Percentiles rank a stretch among this genome's conserved stretches.
These are phyloP conservation scores for Ormyrus rosae DNA, from an alignment of 2,888 invertebrate genomes.

Conservation along the genomic window DNA sequence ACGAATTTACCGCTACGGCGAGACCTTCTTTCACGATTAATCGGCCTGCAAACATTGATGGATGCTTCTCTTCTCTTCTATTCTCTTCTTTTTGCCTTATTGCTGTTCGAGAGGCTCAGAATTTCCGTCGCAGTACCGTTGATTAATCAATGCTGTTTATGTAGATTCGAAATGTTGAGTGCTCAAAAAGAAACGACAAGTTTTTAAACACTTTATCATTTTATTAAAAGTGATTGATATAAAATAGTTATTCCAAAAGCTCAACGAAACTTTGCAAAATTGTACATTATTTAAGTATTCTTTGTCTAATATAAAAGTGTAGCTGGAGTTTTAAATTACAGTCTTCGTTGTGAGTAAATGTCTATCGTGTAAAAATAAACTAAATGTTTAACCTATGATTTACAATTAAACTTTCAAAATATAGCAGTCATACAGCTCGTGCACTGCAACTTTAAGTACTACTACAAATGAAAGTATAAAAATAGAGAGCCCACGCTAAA, in stretches of 20 bases:
- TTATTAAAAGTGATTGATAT: not conserved
- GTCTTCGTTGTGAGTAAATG: slow-evolving; percentile 11
- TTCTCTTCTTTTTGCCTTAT: too few relatives aligned
- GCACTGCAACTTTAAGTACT: slow-evolving; percentile 20
- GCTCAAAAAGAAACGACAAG: not conserved
- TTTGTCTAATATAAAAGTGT: not conserved
- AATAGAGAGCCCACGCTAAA: slow-evolving; percentile 22
- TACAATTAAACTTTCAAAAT: slow-evolving; percentile 3
- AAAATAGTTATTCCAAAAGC: not conserved
- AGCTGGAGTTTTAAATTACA: slow-evolving; percentile 31
- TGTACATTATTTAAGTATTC: slow-evolving; percentile 1
- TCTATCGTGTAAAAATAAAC: not conserved
- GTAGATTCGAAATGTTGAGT: too few relatives aligned
- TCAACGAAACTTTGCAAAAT: slow-evolving; percentile 7
- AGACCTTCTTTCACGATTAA: not conserved
- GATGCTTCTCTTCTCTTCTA: too few relatives aligned
- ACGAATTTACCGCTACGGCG: slow-evolving; percentile 25
- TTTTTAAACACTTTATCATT: too few relatives aligned
- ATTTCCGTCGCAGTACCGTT: too few relatives aligned
- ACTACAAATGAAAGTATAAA: slow-evolving; percentile 9
- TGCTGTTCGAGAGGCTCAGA: too few relatives aligned
- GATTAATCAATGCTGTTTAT: too few relatives aligned
- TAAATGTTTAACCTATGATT: slow-evolving; percentile 1
- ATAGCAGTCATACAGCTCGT: not conserved
- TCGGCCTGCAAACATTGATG: too few relatives aligned